These are phyloP conservation scores for Ammodytes marinus DNA, from an alignment of 2,113 vertebrate genomes.

Conservation along the genomic window DNA sequence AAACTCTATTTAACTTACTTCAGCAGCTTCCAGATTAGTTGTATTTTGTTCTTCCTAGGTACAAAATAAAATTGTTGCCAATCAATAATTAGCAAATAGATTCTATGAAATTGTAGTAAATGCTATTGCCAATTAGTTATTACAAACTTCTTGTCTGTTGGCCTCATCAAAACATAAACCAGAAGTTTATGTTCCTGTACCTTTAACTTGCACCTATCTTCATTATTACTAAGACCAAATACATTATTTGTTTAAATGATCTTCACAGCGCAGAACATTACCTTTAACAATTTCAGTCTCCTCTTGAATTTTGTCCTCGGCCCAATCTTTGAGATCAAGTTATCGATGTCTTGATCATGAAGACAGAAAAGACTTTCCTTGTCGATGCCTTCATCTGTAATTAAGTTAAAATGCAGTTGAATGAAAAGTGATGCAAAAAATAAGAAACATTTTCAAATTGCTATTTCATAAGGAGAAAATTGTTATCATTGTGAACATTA, in stretches of 20 bases:
- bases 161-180: background rate
- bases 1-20: constrained; percentile 10
- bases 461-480: background rate
- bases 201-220: too few species aligned
- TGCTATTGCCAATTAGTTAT: background rate
- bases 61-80: background rate
- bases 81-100: background rate
- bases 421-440: background rate
- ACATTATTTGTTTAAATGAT: background rate
- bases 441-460: background rate
- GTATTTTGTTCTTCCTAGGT: background rate
- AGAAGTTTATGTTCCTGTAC: background rate
- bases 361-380: constrained; percentile 18
- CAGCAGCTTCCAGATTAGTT: background rate
- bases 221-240: background rate
- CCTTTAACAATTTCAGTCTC: constrained; percentile 37
- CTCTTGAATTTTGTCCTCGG: constrained; percentile 28
- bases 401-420: background rate
- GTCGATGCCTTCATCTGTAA: constrained; percentile 40
- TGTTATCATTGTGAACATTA: background rate
- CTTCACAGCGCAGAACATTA: constrained; percentile 12
- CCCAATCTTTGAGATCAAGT: constrained; percentile 14
- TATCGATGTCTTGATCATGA: background rate
- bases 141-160: background rate
- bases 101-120: background rate